Percentiles rank a stretch among this genome's conserved stretches.
These are phyloP conservation scores for Carpatolechia fugitivella DNA, from an alignment of 2,888 invertebrate genomes.

Conservation along the genomic window DNA sequence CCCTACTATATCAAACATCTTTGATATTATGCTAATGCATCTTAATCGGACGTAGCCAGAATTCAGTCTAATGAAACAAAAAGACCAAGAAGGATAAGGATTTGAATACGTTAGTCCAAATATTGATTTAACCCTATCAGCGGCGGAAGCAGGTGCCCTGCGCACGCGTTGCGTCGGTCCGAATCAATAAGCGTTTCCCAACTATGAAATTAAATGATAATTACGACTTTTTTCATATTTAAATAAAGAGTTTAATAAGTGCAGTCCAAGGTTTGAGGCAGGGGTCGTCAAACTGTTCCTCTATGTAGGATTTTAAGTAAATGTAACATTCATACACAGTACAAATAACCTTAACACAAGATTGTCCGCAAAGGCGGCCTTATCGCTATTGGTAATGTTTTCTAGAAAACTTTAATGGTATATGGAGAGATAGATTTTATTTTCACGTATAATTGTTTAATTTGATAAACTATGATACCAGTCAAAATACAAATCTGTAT, in stretches of 20 bases:
- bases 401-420: no score
- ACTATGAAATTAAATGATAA: conserved; percentile 80
- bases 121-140: conserved; percentile 78
- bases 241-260: conserved; percentile 68
- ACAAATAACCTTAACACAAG: background rate
- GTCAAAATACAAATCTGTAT: no score
- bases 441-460: no score
- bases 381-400: no score
- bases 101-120: conserved; percentile 72
- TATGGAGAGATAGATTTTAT: no score
- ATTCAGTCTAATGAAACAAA: conserved; percentile 30
- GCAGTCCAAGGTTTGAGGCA: conserved; percentile 49
- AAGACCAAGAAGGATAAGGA: conserved; percentile 62
- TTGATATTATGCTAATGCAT: conserved; percentile 9
- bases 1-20: background rate
- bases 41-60: conserved; percentile 2
- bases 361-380: background rate
- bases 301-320: conserved; percentile 6
- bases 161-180: conserved; percentile 66
- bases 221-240: conserved; percentile 72
- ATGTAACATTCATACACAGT: background rate
- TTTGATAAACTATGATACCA: no score
- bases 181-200: conserved; percentile 71
- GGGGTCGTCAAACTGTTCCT: conserved; percentile 43
- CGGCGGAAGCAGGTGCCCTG: conserved; percentile 73